phyloP scores from a whole-genome alignment of 2,113 vertebrate genomes.

The Caracal caracal region DNA sequence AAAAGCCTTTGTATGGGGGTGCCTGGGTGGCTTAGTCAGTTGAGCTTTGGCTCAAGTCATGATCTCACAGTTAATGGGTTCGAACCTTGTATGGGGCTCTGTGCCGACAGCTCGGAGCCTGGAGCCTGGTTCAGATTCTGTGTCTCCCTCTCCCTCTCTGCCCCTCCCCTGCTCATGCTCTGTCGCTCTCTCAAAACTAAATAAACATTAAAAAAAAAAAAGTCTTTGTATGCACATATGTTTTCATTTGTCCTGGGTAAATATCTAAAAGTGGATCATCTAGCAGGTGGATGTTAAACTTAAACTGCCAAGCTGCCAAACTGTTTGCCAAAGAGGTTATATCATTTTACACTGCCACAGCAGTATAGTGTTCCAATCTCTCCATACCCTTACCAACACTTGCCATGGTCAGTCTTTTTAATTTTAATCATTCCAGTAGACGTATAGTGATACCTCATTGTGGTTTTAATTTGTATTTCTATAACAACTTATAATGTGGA shows the following conservation, averaged over 20 bases:
- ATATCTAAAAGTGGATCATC: neutral
- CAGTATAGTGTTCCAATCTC: neutral
- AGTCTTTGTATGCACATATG: neutral
- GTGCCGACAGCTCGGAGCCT: no score
- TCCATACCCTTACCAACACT: neutral
- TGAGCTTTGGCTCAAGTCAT: no score
- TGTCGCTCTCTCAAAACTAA: no score
- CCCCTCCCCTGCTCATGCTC: no score
- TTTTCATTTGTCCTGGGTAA: slow-evolving; percentile 3
- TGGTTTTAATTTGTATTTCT: neutral
- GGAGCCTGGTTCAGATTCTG: no score
- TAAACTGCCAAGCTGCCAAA: neutral
- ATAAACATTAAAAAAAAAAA: neutral
- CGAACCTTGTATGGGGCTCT: no score
- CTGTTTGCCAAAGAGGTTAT: neutral
- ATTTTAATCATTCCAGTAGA: neutral
- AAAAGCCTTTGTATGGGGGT: neutral
- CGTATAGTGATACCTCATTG: neutral
- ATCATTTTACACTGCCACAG: slow-evolving; percentile 6
- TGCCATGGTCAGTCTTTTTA: neutral
- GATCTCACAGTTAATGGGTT: no score
- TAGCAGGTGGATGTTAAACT: neutral
- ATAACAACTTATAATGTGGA: neutral
- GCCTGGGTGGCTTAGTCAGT: no score
- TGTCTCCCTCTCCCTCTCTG: no score